Conservation (phyloP, 1,140 invertebrate genomes). For the Nebria ingens region DNA sequence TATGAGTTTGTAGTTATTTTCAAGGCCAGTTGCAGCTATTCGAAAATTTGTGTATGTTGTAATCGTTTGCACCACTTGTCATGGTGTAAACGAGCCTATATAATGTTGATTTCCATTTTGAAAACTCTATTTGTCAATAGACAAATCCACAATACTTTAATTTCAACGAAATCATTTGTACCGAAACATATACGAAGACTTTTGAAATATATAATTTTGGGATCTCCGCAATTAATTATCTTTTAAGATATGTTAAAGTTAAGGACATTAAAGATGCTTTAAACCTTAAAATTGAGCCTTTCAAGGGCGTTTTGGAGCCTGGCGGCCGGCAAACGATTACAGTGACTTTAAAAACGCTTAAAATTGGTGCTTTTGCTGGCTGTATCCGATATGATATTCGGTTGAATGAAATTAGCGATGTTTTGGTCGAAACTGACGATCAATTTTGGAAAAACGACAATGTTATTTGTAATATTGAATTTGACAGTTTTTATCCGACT, state of each 20-base stretch:
- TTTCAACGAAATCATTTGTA: conserved; percentile 15
- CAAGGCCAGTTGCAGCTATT: conserved; percentile 14
- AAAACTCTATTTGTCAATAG: conserved; percentile 14
- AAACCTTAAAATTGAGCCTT: not conserved
- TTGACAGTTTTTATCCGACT: not conserved
- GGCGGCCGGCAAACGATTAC: not conserved
- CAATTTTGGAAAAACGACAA: not conserved
- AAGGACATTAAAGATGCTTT: not conserved
- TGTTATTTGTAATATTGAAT: not conserved
- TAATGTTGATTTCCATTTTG: too few relatives aligned
- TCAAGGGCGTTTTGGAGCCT: not conserved
- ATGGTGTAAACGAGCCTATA: too few relatives aligned
- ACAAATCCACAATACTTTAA: conserved; percentile 17
- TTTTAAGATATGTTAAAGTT: not conserved
- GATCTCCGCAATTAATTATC: conserved; percentile 1
- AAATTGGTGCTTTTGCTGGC: not conserved
- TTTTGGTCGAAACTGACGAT: not conserved
- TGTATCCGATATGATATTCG: not conserved
- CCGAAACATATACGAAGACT: not conserved
- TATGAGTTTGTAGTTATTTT: conserved; percentile 18
- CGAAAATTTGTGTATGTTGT: conserved; percentile 24
- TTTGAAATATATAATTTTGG: conserved; percentile 23
- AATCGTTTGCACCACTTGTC: too few relatives aligned
- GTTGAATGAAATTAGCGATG: not conserved
- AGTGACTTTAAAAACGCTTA: not conserved